phyloP scores from a whole-genome alignment of 2,888 invertebrate genomes.

The Eristalinus aeneus region DNA sequence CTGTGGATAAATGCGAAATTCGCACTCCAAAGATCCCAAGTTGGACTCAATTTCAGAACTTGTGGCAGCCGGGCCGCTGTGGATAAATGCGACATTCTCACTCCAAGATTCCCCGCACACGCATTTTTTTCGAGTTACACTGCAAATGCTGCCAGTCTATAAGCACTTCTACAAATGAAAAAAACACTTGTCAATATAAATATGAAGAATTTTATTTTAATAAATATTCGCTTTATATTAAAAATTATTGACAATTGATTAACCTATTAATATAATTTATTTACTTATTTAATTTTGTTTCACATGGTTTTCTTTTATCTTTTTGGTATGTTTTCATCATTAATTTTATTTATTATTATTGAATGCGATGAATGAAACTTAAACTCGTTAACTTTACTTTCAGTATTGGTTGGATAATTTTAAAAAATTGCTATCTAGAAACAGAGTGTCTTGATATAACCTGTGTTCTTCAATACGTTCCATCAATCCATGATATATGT shows the following conservation, averaged over 20 bases:
- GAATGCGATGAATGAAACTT: constrained; percentile 61
- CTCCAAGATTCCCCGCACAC: too few species aligned
- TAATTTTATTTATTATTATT: constrained; percentile 41
- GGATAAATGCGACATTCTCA: too few species aligned
- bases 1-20: too few species aligned
- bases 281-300: constrained; percentile 26
- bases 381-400: constrained; percentile 46
- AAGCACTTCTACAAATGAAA: too few species aligned
- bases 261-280: constrained; percentile 65
- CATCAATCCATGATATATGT: constrained; percentile 48
- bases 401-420: constrained; percentile 56
- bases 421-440: constrained; percentile 67
- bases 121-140: too few species aligned
- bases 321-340: too few species aligned
- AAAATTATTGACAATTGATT: constrained; percentile 71
- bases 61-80: too few species aligned
- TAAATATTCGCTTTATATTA: constrained; percentile 70
- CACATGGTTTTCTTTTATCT: constrained; percentile 3
- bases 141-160: too few species aligned
- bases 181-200: constrained; percentile 53
- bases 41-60: too few species aligned
- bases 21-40: too few species aligned
- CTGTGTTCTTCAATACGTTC: constrained; percentile 18
- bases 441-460: constrained; percentile 62
- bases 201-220: constrained; percentile 70